Conservation (phyloP, 2,888 invertebrate genomes). For the Ectropis crepuscularia region DNA sequence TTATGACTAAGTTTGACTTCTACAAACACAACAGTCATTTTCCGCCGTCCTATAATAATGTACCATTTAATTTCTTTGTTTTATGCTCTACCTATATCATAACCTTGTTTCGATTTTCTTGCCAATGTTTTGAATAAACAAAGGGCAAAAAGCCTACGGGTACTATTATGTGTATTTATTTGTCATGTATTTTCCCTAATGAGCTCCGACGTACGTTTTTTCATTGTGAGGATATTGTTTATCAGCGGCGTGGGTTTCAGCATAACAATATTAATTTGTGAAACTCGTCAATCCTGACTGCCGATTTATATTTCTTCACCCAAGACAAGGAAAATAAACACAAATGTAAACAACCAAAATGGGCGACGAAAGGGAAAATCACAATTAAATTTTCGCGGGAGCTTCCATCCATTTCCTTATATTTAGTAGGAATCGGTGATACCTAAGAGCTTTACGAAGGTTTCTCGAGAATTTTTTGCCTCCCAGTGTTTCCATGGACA, state of each 20-base stretch:
- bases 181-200: slow-evolving; percentile 2
- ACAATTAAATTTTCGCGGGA: slow-evolving; percentile 1
- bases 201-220: slow-evolving; percentile 16
- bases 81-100: no score
- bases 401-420: background rate
- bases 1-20: no score
- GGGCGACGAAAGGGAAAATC: background rate
- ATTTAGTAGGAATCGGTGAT: slow-evolving; percentile 1
- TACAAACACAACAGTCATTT: no score
- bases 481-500: background rate
- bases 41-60: no score
- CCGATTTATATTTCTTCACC: slow-evolving; percentile 9
- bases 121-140: background rate
- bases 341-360: background rate
- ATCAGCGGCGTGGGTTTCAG: slow-evolving; percentile 8
- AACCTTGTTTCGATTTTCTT: background rate
- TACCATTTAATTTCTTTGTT: no score
- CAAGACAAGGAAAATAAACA: slow-evolving; percentile 3
- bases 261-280: slow-evolving; percentile 17
- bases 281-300: slow-evolving; percentile 15
- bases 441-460: background rate
- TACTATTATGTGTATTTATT: slow-evolving; percentile 5
- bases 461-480: background rate
- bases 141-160: slow-evolving; percentile 1
- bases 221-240: slow-evolving; percentile 12